Base-by-base conservation (phyloP, 2,113 vertebrate genomes). In the Gymnogyps californianus region DNA sequence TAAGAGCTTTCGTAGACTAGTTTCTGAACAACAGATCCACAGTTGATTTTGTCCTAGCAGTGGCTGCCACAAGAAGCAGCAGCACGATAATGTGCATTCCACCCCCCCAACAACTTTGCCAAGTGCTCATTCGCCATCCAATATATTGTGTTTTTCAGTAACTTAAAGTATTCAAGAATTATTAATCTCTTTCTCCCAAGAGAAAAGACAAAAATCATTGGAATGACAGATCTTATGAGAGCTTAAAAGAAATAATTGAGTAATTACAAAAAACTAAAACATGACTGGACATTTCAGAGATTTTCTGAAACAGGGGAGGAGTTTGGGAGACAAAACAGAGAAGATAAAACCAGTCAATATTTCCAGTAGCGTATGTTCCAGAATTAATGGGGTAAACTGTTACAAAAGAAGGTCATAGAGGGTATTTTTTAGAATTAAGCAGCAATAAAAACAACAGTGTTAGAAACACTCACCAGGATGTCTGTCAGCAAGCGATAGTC, bases 401-500 rank as follows among this genome's bases (percentile, higher is more conserved):
- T 74, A 8, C 34, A 87, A 32, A 38, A 78, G 20, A 20, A 9
- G 16, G 28, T 38, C 55, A 22, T 0, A 17, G 17, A 51, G 19
- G 24, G 5, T 36, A 21, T 42, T 49, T 69, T 13, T 36, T 13
- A 90, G 55, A 65, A 70, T 9, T 12, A 24, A 87, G 47, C 55
- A 90, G 54, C 32, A 66, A 0, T 22, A 57, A 31, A 49, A 36
- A 4, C 76, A 70, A 59, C 26, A n/a, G 5, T 6, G 51, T 22
- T 44, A 87, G 65, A 91, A 97, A 62, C 83, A 97, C 98, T 98
- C 97, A 99, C 99, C 98, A 99, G 97, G 95, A 99, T 99, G 96
- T 99, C 99, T 55, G 99, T 99, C 46, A 99, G 96, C 95, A 99
- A 95, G 90, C 99, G 98, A 96, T 99, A 99, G 96, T 99, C 98